These are phyloP conservation scores for Abrostola triplasia DNA, from an alignment of 2,888 invertebrate genomes.

Conservation along the genomic window DNA sequence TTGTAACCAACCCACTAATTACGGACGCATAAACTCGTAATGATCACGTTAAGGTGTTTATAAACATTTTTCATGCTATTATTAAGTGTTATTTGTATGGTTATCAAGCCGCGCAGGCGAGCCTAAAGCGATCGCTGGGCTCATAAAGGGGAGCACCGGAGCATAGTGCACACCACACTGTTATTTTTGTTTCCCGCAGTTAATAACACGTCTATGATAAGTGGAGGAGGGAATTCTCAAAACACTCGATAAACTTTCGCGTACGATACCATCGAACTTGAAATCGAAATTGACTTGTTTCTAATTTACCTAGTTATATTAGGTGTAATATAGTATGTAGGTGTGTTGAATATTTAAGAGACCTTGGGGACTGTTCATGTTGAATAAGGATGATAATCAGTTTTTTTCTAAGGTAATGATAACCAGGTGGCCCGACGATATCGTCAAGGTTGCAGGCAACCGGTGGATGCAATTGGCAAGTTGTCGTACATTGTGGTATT, in stretches of 20 bases:
- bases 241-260: slow-evolving; percentile 12
- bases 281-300: too few relatives aligned
- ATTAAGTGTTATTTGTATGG: slow-evolving; percentile 48
- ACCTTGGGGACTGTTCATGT: too few relatives aligned
- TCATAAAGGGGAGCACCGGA: slow-evolving; percentile 28
- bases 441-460: too few relatives aligned
- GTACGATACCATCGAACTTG: neutral
- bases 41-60: slow-evolving; percentile 43
- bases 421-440: too few relatives aligned
- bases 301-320: too few relatives aligned
- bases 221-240: slow-evolving; percentile 21
- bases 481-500: too few relatives aligned
- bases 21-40: slow-evolving; percentile 32
- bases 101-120: slow-evolving; percentile 47
- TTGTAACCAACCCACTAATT: slow-evolving; percentile 31
- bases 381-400: too few relatives aligned
- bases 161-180: neutral
- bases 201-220: slow-evolving; percentile 48
- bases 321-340: too few relatives aligned
- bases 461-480: too few relatives aligned
- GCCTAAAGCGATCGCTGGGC: slow-evolving; percentile 19
- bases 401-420: too few relatives aligned
- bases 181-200: slow-evolving; percentile 49
- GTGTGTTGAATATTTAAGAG: too few relatives aligned
- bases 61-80: slow-evolving; percentile 45